Conservation (phyloP, 1,140 invertebrate species). For the Acyrthosiphon pisum region DNA sequence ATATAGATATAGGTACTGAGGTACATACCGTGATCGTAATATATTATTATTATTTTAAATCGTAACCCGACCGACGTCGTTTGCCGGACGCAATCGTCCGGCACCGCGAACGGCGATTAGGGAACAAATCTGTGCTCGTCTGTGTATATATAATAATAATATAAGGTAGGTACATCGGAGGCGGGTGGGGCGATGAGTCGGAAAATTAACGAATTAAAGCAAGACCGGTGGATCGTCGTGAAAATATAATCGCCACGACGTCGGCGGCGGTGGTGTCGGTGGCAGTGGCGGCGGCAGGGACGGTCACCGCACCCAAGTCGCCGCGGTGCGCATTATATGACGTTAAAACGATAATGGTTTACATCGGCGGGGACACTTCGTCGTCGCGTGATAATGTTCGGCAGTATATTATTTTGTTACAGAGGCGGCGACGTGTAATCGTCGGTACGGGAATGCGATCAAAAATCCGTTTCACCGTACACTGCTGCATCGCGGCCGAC, state of each 20-base stretch:
- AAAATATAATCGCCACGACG: not conserved
- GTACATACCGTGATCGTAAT: not conserved
- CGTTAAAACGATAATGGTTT: not conserved
- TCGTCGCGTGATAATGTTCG: not conserved
- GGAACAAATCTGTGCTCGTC: not conserved
- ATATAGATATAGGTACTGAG: not conserved
- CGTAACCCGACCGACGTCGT: not conserved
- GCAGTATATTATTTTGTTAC: not conserved
- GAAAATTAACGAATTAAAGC: slow-evolving; percentile 23
- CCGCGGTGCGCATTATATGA: not conserved
- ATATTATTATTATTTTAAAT: not conserved
- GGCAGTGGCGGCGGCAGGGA: not conserved
- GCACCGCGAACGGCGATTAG: not conserved
- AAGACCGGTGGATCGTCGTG: not conserved
- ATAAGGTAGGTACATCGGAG: not conserved
- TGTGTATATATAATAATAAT: not conserved
- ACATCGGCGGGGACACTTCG: not conserved
- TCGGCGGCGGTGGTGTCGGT: not conserved
- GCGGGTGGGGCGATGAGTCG: not conserved
- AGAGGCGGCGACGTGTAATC: not conserved
- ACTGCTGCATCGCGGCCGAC: not conserved
- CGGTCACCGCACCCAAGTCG: not conserved
- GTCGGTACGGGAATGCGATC: not conserved
- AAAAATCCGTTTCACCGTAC: not conserved
- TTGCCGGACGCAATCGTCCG: not conserved